phyloP scores from a whole-genome alignment of 1,140 invertebrate species.

The honey bee (Apis mellifera) region Amel_HAv3.1 CM009933.2:8932501-8933000 shows the following conservation, averaged over 20 bases:
- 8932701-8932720: not conserved
- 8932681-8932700: not conserved
- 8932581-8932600: constrained; percentile 17
- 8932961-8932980: constrained; percentile 3
- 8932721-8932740: not conserved
- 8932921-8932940: constrained; percentile 18
- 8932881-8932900: constrained; percentile 50
- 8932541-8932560: constrained; percentile 19
- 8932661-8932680: not conserved
- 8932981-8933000: constrained; percentile 33
- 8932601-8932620: constrained; percentile 12
- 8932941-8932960: not conserved
- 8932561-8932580: constrained; percentile 11
- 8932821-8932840: constrained; percentile 38
- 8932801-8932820: constrained; percentile 41
- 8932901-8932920: constrained; percentile 49
- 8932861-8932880: constrained; percentile 52
- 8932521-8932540: not conserved
- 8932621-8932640: constrained; percentile 11
- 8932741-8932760: not conserved
- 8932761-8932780: not conserved
- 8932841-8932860: constrained; percentile 40
- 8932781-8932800: constrained; percentile 25
- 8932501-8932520: not conserved
- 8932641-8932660: not conserved